Base-by-base conservation (phyloP, 2,113 vertebrate species). In the Chroicocephalus ridibundus region DNA sequence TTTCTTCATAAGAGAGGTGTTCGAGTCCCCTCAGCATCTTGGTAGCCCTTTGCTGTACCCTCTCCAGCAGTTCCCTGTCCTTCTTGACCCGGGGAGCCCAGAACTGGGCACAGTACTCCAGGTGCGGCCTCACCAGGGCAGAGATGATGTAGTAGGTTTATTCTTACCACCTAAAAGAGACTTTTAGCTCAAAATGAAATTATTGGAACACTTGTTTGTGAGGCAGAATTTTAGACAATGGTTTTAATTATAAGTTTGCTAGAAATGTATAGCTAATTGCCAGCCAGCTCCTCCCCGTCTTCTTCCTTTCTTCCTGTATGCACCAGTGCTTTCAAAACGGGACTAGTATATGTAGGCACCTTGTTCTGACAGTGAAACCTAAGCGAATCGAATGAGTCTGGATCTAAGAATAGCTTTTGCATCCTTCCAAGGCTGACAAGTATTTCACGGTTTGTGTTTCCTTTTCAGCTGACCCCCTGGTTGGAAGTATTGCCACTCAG, bases 401-500 rank as follows among this genome's bases (percentile, higher is more conserved):
- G 31, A 26, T 76, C 54, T 38, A 34, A 72, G 52, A 54, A 15
- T 0, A 78, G 29, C 16, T 46, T 74, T 61, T 55, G 17, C 9
- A 0, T 25, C 66, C 60, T 65, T 34, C 44, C 8, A 11, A 31
- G 52, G 65, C 71, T 74, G 78, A 44, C 1, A 1, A 9, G 5
- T 22, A 7, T 96, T 89, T 95, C 77, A 94, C 1, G 5, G 42
- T 93, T 85, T 97, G 85, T 97, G 94, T 93, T 98, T 98, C 88
- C 95, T 94, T 98, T 98, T 15, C 98, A 99, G 99, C 99, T 77
- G 99, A 99, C 95, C 99, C 99, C 81, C 98, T 99, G 97, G 99
- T 99, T 96, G 99, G 99, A 98, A 99, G 99, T 97, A 99, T 99
- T 83, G 99, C 99, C 97, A 99, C 99, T 74, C 99, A 99, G 98